These are phyloP conservation scores for Alectoris magna DNA, from an alignment of 2,797 vertebrate species.

Conservation along the genomic window DNA sequence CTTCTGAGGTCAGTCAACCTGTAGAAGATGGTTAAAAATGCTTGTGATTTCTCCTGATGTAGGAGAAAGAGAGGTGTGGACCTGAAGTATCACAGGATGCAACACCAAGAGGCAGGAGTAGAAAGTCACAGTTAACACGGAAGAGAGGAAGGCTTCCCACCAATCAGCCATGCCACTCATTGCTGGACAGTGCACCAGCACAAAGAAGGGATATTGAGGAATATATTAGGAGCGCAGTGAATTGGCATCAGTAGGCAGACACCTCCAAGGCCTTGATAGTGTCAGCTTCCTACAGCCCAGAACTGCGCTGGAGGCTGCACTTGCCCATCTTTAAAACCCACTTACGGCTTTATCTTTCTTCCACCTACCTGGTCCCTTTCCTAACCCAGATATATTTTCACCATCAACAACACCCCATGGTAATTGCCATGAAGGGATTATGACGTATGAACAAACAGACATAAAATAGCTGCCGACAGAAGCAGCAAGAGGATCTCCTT, in stretches of 20 bases:
- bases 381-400: neutral
- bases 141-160: neutral
- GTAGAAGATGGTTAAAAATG: neutral
- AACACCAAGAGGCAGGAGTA: neutral
- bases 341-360: neutral
- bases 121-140: neutral
- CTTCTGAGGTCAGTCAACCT: neutral
- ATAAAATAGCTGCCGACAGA: neutral
- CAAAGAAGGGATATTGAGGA: neutral
- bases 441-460: neutral
- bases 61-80: neutral
- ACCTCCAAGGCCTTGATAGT: neutral
- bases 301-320: neutral
- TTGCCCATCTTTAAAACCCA: neutral
- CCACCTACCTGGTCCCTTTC: neutral
- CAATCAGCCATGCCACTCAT: accelerated
- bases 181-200: neutral
- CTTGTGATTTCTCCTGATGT: accelerated
- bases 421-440: neutral
- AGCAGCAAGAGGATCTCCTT: neutral
- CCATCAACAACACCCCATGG: neutral
- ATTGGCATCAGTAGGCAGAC: neutral
- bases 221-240: neutral
- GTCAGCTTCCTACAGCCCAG: neutral
- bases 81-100: neutral